Evolutionary conservation across 92 coral and sea anemone genomes (phyloP), one percentile per base, ranked within the genome.

Genomic region (Heteractis magnifica): DNA sequence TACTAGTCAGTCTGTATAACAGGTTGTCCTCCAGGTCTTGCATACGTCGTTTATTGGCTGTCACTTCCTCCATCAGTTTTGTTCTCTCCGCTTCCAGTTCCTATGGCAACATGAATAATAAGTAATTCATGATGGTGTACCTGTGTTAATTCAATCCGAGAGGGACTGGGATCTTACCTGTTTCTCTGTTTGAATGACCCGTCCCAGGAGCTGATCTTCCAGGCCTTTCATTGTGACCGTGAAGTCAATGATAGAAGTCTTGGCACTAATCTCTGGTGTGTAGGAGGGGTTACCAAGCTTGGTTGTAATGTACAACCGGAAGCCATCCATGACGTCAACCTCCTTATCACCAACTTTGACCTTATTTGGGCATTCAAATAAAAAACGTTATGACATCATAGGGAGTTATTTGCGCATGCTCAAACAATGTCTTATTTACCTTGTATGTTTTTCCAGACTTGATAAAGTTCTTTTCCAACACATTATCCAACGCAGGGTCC

Each of bases 341-440:
- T 94, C 99, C 79, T 97, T 97, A 90, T 97, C 99, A 7, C 99
- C 99, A n/a, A 97, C 99, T 89, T 97, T 95, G 79, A 95, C 98
- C 98, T 95, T 72, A 75, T 73, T 75, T 11, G 85, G 62, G 21
- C 76, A 79, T 48, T 49, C 19, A 65, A 19, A 77, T 20, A 26
- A 26, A 41, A 68, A 23, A 48, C 65, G 82, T 49, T 72, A 65
- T 65, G 56, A 77, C 51, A n/a, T 49, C 50, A 70, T 44, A 2
- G 20, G 3, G 4, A 49, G 10, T 0, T 11, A 8, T 44, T 49
- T 20, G 56, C 34, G 79, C 26, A 6, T 52, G 59, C 55, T 49
- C 21, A 0, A 14, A 75, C 6, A 8, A 23, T 20, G 11, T 49
- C 0, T 11, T 21, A 6, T 72, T 20, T 87, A 90, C 98, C 91